These are phyloP conservation scores for Ophiodon elongatus DNA, from an alignment of 2,113 vertebrate species.

Conservation along the genomic window DNA sequence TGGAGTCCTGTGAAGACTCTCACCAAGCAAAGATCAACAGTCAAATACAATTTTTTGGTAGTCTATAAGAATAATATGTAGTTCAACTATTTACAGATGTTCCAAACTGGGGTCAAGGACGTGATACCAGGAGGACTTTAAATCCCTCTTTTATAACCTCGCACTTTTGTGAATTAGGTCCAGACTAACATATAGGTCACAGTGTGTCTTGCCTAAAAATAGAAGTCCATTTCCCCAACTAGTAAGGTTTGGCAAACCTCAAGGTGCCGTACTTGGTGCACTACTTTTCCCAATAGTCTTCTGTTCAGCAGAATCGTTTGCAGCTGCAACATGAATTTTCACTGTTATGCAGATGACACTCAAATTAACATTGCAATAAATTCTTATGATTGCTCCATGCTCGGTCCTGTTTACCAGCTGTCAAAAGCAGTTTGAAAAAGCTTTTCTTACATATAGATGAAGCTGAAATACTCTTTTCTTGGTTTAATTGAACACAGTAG, in stretches of 20 bases:
- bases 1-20: slow-evolving; percentile 44
- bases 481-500: neutral
- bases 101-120: slow-evolving; percentile 38
- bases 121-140: neutral
- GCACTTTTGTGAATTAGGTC: slow-evolving; percentile 35
- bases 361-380: neutral
- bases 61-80: slow-evolving; percentile 65
- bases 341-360: slow-evolving; percentile 3
- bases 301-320: neutral
- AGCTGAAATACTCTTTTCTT: neutral
- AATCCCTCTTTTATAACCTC: neutral
- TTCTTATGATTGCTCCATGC: neutral
- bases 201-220: neutral
- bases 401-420: neutral
- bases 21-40: slow-evolving; percentile 56
- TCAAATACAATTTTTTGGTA: slow-evolving; percentile 67
- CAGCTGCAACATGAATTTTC: neutral
- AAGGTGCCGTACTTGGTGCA: slow-evolving; percentile 38
- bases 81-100: slow-evolving; percentile 72
- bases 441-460: neutral
- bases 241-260: slow-evolving; percentile 7
- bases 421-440: neutral
- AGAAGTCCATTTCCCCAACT: neutral
- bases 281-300: slow-evolving; percentile 15
- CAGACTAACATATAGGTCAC: slow-evolving; percentile 1